Evolutionary conservation across 2,888 invertebrate species (phyloP).

Genomic region (Oasisia sp.): DNA sequence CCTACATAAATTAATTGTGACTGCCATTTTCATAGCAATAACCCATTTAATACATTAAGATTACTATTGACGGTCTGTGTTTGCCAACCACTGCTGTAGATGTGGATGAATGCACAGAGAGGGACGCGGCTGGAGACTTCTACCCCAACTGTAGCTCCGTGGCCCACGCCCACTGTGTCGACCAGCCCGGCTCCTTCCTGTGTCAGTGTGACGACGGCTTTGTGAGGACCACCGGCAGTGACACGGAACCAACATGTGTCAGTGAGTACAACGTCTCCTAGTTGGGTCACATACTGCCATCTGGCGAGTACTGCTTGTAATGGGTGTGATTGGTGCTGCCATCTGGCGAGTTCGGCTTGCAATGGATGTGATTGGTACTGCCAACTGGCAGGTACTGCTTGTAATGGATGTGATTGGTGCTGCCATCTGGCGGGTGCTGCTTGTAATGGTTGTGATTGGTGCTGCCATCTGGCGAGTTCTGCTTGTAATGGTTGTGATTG

Average conservation of each 20-base stretch:
- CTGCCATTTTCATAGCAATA: too few species aligned
- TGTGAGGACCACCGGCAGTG: not conserved
- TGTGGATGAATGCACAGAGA: constrained; percentile 31
- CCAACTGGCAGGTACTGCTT: too few species aligned
- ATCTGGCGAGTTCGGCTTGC: too few species aligned
- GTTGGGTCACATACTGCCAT: not conserved
- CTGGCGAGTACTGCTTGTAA: not conserved
- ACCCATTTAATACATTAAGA: too few species aligned
- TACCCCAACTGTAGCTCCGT: constrained; percentile 23
- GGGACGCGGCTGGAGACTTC: not conserved
- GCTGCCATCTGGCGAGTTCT: too few species aligned
- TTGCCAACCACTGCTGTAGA: constrained; percentile 17
- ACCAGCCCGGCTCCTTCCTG: constrained; percentile 22
- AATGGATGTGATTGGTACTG: too few species aligned
- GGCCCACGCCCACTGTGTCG: constrained; percentile 20
- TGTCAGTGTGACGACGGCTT: constrained; percentile 30
- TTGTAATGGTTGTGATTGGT: too few species aligned
- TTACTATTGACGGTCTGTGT: not conserved
- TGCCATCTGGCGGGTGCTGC: too few species aligned
- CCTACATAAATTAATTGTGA: too few species aligned
- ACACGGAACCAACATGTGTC: not conserved
- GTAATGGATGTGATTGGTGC: too few species aligned
- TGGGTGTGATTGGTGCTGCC: too few species aligned
- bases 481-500: too few species aligned
- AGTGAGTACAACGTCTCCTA: not conserved